Evolutionary conservation across 2,797 vertebrate species (phyloP), one percentile per base, ranked within the genome.

Genomic region (Sus cebifrons): DNA sequence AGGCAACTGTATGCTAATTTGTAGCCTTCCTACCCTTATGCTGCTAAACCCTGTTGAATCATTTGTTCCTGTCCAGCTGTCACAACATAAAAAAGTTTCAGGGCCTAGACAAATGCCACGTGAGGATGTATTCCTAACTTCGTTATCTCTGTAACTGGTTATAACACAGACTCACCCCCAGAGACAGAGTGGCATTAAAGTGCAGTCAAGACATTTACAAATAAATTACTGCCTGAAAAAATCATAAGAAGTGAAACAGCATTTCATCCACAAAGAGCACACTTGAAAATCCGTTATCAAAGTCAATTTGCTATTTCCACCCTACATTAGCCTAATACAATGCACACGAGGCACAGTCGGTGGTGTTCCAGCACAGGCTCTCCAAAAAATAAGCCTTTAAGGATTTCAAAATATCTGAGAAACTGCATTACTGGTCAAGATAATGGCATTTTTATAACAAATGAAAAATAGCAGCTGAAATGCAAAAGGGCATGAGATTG

Each of bases 131-230:
- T 97, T 93, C 49, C 91, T 97, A 98, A 97, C 91, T 96, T 97
- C 54, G 93, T 98, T 97, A 98, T 97, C 89, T 92, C 89, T 94
- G 73, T 96, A 74, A 96, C 96, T 98, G 98, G 91, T 94, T 94
- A 64, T 94, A 96, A 95, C 78, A 94, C 94, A 98, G 97, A 97
- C 97, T 97, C 91, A 96, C 96, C 97, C 97, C 91, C 58, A 98
- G 97, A 98, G 97, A 93, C 95, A 98, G 93, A 97, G 91, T 95
- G 91, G 86, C 96, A 98, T 98, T 98, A 97, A 97, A 97, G 96
- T 97, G 96, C 96, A 97, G 97, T 97, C 98, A 98, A 97, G 98
- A 97, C 97, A 97, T 97, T 98, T 98, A 96, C 95, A 98, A 96
- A 98, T 96, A 96, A 96, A 96, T 97, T 97, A 97, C 94, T 97